phyloP scores from a whole-genome alignment of 2,797 vertebrate species.

The Tangara arthus region DNA sequence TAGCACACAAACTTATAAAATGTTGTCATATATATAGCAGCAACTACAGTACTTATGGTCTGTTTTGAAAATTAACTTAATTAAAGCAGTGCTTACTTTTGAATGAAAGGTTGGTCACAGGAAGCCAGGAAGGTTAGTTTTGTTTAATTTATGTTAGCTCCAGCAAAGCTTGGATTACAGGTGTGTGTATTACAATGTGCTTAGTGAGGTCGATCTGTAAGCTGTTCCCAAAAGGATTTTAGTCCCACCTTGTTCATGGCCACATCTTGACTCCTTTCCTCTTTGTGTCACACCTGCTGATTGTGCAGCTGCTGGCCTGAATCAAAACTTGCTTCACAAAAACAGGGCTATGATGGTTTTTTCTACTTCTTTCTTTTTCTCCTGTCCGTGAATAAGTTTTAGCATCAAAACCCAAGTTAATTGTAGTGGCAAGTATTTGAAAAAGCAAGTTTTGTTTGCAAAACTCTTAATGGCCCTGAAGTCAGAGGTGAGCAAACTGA shows the following conservation, averaged over 20 bases:
- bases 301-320: background rate
- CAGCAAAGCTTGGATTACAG: background rate
- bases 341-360: rapidly evolving
- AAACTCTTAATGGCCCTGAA: background rate
- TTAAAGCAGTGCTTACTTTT: background rate
- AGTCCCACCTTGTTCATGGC: background rate
- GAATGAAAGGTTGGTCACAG: background rate
- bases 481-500: background rate
- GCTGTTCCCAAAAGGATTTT: background rate
- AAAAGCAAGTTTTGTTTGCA: background rate
- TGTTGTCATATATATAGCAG: background rate
- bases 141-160: background rate
- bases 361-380: background rate
- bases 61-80: background rate
- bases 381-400: background rate
- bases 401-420: background rate
- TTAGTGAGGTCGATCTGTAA: background rate
- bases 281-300: background rate
- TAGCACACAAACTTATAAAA: background rate
- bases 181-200: background rate
- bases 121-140: background rate
- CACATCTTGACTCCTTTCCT: background rate
- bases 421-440: background rate
- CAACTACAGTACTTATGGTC: background rate
- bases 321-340: background rate